Percentiles rank a stretch among this genome's conserved stretches.
These are phyloP conservation scores for Mus caroli DNA, from an alignment of 2,797 vertebrate genomes.

Conservation along the genomic window DNA sequence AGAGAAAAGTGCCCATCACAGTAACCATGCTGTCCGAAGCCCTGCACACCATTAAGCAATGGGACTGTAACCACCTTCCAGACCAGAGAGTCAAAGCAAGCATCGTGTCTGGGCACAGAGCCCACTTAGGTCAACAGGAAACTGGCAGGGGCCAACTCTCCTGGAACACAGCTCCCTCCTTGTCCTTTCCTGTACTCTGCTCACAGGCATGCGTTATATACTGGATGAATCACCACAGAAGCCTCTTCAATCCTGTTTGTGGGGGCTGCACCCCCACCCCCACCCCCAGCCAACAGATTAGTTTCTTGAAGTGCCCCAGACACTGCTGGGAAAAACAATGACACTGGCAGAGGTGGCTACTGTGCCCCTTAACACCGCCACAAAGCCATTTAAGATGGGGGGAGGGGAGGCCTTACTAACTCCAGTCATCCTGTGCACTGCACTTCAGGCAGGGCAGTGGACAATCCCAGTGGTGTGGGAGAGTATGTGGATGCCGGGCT, in stretches of 20 bases:
- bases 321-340: neutral
- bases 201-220: accelerated
- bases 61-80: neutral
- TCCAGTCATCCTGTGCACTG: neutral
- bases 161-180: neutral
- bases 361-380: neutral
- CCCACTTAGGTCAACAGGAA: neutral
- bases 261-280: too few relatives aligned
- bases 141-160: neutral
- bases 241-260: neutral
- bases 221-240: neutral
- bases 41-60: neutral
- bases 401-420: neutral
- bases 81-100: neutral
- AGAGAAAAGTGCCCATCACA: neutral
- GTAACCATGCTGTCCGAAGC: neutral
- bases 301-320: neutral
- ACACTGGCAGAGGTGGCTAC: neutral
- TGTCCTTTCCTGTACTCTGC: accelerated
- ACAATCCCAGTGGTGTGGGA: neutral
- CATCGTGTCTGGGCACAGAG: neutral
- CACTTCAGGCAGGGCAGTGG: constrained; percentile 10
- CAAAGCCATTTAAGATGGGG: neutral
- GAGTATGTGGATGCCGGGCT: accelerated
- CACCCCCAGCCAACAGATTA: neutral